Evolutionary conservation across 2,888 invertebrate genomes (phyloP).

Genomic region (Dinocampus coccinellae): DNA sequence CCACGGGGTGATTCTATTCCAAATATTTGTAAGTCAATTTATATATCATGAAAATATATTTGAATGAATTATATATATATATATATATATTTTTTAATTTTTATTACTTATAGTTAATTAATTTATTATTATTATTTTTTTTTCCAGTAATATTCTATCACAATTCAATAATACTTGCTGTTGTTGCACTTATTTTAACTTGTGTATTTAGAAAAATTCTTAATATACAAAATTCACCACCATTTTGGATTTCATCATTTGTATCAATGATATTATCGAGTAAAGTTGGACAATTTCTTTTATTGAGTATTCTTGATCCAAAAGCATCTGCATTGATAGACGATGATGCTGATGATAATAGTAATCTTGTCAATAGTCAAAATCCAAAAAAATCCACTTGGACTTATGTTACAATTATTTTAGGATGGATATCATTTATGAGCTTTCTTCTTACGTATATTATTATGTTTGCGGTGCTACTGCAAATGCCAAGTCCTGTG

Average conservation of each 20-base stretch:
- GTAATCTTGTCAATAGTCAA: conserved; percentile 45
- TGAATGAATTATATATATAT: not conserved
- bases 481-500: not conserved
- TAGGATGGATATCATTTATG: conserved; percentile 57
- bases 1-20: conserved; percentile 71
- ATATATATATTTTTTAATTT: not conserved
- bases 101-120: too few relatives aligned
- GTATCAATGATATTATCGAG: conserved; percentile 52
- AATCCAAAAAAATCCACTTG: conserved; percentile 47
- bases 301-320: conserved; percentile 56
- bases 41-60: not conserved
- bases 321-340: conserved; percentile 55
- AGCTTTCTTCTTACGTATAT: conserved; percentile 49
- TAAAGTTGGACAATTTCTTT: conserved; percentile 55
- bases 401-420: conserved; percentile 51
- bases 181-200: conserved; percentile 46
- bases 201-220: conserved; percentile 48
- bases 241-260: conserved; percentile 50
- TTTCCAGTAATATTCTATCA: conserved; percentile 58
- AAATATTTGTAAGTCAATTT: conserved; percentile 49
- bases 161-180: conserved; percentile 52
- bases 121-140: too few relatives aligned
- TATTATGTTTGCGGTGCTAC: conserved; percentile 46
- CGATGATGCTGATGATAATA: conserved; percentile 49
- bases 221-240: conserved; percentile 47